Percentiles rank a stretch among this genome's conserved stretches.
Evolutionary conservation across 2,888 invertebrate species (phyloP).

Genomic region (Patella depressa): DNA sequence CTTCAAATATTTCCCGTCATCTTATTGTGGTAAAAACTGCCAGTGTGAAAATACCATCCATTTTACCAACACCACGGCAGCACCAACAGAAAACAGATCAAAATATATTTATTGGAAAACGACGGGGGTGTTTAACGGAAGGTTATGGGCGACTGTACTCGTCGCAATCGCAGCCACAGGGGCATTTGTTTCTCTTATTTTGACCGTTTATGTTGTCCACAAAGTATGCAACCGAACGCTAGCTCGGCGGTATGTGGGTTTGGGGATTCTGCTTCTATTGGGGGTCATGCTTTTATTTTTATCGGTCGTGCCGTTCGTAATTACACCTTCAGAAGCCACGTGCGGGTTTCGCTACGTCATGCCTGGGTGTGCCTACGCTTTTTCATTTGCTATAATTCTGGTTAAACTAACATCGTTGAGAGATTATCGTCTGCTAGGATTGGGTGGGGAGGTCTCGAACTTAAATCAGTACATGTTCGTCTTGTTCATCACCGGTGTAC

Average conservation of each 20-base stretch:
- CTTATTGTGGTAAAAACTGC: conserved; percentile 40
- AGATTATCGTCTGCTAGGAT: conserved; percentile 84
- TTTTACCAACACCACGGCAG: conserved; percentile 19
- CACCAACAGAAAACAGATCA: conserved; percentile 22
- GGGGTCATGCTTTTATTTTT: conserved; percentile 70
- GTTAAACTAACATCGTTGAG: conserved; percentile 94
- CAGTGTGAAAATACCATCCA: conserved; percentile 41
- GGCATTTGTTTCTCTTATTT: conserved; percentile 85
- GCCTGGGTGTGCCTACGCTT: conserved; percentile 75
- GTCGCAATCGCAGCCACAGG: conserved; percentile 86
- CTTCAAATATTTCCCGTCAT: conserved; percentile 23
- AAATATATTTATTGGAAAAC: conserved; percentile 36
- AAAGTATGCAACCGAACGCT: conserved; percentile 75
- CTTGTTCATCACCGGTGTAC: conserved; percentile 88
- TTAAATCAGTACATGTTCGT: conserved; percentile 85
- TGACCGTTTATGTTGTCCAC: conserved; percentile 88
- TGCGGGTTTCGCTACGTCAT: conserved; percentile 71
- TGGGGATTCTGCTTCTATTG: conserved; percentile 72
- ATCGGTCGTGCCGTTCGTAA: conserved; percentile 70
- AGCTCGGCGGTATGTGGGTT: conserved; percentile 51
- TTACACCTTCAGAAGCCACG: conserved; percentile 67
- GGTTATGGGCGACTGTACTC: conserved; percentile 89
- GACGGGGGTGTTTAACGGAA: conserved; percentile 44
- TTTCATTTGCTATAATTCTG: conserved; percentile 89
- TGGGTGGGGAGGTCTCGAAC: conserved; percentile 83